Evolutionary conservation across 2,888 invertebrate genomes (phyloP), one percentile per base, ranked within the genome.

Genomic region (Agrotis exclamationis): DNA sequence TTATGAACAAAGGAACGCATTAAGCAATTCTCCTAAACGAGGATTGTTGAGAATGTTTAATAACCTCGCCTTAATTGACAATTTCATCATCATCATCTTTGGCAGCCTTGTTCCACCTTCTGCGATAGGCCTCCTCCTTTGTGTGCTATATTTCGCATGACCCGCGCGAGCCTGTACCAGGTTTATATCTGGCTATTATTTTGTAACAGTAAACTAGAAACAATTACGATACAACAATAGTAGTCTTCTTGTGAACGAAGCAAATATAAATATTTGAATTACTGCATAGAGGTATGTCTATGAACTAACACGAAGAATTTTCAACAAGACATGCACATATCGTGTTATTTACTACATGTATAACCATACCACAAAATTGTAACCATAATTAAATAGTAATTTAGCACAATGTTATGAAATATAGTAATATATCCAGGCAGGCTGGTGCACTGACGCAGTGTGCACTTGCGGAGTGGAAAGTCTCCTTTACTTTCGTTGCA

Each of bases 401-500:
- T n/a, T 24, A 67, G 24, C 39, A 68, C 16, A 14, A 59, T 24
- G 39, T 39, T n/a, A 51, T 51, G 44, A 57, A 44, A 51, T 39
- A 16, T 24, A 60, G 14, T 48, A 33, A 57, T 58, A 63, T 22
- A 58, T 44, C 18, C 28, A 62, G 39, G 39, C 39, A 9, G 20
- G 18, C 28, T 51, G 39, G 22, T 24, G 13, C 39, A 62, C 16
- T 70, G 39, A 48, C 56, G 50, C 44, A 68, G 50, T 60, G 70
- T 68, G 62, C 73, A 68, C 16, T 39, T 20, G 24, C 66, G 64
- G 28, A 81, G 77, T 82, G 78, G 82, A 86, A 86, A 86, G 84
- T 86, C 80, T 81, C 82, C 71, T 75, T 80, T 75, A 79, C 80
- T 79, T 77, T 72, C 71, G 62, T 72, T 73, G 64, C 63, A 79